phyloP scores from a whole-genome alignment of 2,797 vertebrate genomes.

The Phataginus tricuspis region DNA sequence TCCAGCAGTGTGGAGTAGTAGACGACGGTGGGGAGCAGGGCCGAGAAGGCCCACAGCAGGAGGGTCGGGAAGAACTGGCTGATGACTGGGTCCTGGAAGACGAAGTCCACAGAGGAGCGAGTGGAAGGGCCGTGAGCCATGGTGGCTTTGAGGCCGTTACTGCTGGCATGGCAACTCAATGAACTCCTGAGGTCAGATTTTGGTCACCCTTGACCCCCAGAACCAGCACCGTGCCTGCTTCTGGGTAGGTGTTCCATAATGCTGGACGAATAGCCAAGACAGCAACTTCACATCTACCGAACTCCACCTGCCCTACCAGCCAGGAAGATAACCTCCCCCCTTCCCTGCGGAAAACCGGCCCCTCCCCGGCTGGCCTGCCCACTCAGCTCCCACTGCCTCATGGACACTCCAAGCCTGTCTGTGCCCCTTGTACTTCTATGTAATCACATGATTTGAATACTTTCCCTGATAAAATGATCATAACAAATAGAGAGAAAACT shows the following conservation, averaged over 20 bases:
- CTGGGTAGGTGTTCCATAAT: neutral
- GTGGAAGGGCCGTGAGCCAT: neutral
- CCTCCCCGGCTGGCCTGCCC: rapidly evolving
- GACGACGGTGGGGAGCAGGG: conserved; percentile 94
- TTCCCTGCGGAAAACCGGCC: neutral
- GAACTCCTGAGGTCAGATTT: no score
- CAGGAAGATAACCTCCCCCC: rapidly evolving
- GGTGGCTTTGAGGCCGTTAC: neutral
- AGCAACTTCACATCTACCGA: neutral
- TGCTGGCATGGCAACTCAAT: no score
- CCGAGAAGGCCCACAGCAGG: conserved; percentile 95
- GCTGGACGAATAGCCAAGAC: neutral
- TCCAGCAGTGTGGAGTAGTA: conserved; percentile 96
- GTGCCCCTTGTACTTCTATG: neutral
- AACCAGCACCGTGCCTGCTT: neutral
- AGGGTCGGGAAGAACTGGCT: conserved; percentile 98
- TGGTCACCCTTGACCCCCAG: neutral
- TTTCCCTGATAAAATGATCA: neutral
- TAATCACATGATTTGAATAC: neutral
- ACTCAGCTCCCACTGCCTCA: neutral
- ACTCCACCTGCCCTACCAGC: neutral
- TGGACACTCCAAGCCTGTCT: no score
- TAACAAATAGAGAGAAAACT: neutral
- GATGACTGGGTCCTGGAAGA: conserved; percentile 91
- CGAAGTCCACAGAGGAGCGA: neutral